Evolutionary conservation across 1,140 invertebrate species (phyloP).

Genomic region (Ips typographus): DNA sequence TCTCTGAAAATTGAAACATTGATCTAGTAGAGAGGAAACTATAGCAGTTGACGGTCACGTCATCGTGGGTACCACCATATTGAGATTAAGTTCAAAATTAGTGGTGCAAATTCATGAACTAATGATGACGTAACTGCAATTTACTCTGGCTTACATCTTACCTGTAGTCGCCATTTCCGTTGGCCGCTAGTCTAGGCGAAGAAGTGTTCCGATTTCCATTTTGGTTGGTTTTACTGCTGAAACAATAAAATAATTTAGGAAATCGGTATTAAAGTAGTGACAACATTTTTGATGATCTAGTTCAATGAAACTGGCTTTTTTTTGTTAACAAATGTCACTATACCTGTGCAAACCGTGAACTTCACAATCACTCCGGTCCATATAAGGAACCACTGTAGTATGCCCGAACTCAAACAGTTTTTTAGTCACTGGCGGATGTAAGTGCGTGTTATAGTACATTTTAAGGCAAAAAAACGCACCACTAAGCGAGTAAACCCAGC

Average conservation of each 20-base stretch:
- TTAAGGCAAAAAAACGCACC: not conserved
- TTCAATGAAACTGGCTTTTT: not conserved
- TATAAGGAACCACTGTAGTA: conserved; percentile 46
- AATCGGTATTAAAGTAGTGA: not conserved
- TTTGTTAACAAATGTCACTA: no score
- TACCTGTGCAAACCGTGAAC: conserved; percentile 41
- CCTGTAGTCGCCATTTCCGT: conserved; percentile 46
- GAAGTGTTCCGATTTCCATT: conserved; percentile 40
- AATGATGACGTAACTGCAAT: no score
- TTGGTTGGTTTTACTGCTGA: conserved; percentile 42
- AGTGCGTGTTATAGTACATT: conserved; percentile 53
- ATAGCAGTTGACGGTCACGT: no score
- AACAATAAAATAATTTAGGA: conserved; percentile 14
- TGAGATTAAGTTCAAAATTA: no score
- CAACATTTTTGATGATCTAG: not conserved
- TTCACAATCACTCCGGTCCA: conserved; percentile 45
- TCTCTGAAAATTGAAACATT: no score
- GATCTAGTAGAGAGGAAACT: no score
- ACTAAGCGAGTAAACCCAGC: no score
- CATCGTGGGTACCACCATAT: no score
- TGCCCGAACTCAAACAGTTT: conserved; percentile 45
- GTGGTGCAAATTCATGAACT: no score
- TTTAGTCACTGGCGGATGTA: conserved; percentile 50
- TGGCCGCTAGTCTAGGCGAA: conserved; percentile 43
- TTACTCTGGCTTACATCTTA: conserved; percentile 14